Conservation (phyloP, 2,113 vertebrate species). For the Muntiacus reevesi region DNA sequence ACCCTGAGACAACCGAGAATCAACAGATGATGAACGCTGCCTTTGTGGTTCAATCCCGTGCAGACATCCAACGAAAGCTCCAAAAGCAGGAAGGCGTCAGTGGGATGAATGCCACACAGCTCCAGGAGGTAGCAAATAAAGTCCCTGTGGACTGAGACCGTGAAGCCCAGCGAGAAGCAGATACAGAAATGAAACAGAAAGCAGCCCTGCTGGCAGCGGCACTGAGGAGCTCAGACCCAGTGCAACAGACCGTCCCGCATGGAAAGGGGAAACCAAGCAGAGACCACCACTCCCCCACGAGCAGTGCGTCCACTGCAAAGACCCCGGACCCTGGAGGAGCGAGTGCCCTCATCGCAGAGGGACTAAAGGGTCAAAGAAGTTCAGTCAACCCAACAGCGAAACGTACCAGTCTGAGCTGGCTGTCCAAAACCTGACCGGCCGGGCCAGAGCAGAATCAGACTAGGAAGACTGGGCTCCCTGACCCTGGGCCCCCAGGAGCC, state of each 20-base stretch:
- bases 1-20: not conserved
- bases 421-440: not conserved
- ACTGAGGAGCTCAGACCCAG: not conserved
- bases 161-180: fast-evolving
- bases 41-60: not conserved
- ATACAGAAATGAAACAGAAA: not conserved
- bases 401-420: not conserved
- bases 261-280: not conserved
- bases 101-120: not conserved
- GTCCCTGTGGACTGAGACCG: not conserved
- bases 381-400: not conserved
- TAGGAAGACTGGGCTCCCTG: not conserved
- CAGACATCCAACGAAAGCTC: not conserved
- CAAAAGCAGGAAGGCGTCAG: not conserved
- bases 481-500: not conserved
- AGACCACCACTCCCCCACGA: fast-evolving
- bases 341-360: not conserved
- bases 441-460: not conserved
- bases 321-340: fast-evolving
- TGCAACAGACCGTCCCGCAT: fast-evolving
- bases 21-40: fast-evolving
- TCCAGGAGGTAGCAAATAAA: not conserved
- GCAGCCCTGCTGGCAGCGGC: fast-evolving
- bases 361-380: not conserved
- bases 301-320: fast-evolving